Conservation (phyloP, 2,113 vertebrate genomes). For the Leucoraja erinaceus region DNA sequence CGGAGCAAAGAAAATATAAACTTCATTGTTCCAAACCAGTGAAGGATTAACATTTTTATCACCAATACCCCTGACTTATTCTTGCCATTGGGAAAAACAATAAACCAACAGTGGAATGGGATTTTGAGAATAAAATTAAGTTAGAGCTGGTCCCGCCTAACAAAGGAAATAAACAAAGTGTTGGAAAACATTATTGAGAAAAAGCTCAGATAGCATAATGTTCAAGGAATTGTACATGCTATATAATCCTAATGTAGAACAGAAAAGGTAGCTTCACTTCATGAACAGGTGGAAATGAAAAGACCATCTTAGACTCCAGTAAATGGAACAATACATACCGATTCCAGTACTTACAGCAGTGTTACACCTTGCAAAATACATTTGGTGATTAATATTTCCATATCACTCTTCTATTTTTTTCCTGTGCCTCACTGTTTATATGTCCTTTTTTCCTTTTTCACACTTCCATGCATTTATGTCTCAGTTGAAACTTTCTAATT, state of each 20-base stretch:
- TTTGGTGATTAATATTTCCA: not conserved
- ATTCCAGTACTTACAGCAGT: not conserved
- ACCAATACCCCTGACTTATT: not conserved
- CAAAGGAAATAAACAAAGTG: not conserved
- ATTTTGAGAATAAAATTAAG: not conserved
- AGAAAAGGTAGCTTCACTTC: not conserved
- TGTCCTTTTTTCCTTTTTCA: not conserved
- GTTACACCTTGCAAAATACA: not conserved
- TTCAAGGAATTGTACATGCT: not conserved
- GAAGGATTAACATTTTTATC: not conserved
- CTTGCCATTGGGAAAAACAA: not conserved
- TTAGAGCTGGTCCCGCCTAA: not conserved
- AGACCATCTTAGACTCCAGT: not conserved
- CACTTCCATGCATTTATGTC: not conserved
- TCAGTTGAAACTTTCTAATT: constrained; percentile 26
- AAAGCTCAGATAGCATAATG: not conserved
- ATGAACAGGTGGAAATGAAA: not conserved
- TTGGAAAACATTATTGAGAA: not conserved
- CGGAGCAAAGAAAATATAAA: not conserved
- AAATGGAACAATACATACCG: not conserved
- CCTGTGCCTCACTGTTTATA: not conserved
- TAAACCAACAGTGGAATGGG: not conserved
- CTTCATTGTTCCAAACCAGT: not conserved
- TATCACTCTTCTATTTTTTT: constrained; percentile 5
- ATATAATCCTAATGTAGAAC: not conserved